These are phyloP conservation scores for Carabus problematicus DNA, from an alignment of 2,888 invertebrate species.

Conservation along the genomic window DNA sequence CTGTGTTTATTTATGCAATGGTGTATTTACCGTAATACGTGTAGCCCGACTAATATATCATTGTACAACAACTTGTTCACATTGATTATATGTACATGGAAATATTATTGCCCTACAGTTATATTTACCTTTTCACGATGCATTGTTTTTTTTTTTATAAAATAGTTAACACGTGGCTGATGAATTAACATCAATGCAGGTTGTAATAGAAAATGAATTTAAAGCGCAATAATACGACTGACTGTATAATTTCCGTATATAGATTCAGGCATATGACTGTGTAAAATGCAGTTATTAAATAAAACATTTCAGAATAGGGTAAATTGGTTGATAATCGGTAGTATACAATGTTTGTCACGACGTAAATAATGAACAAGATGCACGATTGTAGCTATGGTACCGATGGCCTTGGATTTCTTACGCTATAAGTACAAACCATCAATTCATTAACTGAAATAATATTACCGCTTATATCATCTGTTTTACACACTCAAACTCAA, in stretches of 20 bases:
- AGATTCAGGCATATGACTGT: background rate
- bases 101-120: too few relatives aligned
- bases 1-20: too few relatives aligned
- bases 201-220: too few relatives aligned
- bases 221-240: too few relatives aligned
- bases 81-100: too few relatives aligned
- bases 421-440: slow-evolving; percentile 34
- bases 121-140: too few relatives aligned
- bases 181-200: background rate
- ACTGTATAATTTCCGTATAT: background rate
- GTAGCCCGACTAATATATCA: too few relatives aligned
- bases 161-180: background rate
- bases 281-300: slow-evolving; percentile 13
- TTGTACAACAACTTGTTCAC: too few relatives aligned
- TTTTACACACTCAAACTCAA: slow-evolving; percentile 18
- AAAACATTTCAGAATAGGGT: background rate
- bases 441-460: slow-evolving; percentile 24
- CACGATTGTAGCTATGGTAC: slow-evolving; percentile 27
- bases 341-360: slow-evolving; percentile 21
- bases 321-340: background rate
- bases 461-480: slow-evolving; percentile 9
- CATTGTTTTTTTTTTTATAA: too few relatives aligned
- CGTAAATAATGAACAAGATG: slow-evolving; percentile 28
- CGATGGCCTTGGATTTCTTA: slow-evolving; percentile 26
- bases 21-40: too few relatives aligned